These are phyloP conservation scores for Meganola albula DNA, from an alignment of 2,888 invertebrate genomes.

Conservation along the genomic window DNA sequence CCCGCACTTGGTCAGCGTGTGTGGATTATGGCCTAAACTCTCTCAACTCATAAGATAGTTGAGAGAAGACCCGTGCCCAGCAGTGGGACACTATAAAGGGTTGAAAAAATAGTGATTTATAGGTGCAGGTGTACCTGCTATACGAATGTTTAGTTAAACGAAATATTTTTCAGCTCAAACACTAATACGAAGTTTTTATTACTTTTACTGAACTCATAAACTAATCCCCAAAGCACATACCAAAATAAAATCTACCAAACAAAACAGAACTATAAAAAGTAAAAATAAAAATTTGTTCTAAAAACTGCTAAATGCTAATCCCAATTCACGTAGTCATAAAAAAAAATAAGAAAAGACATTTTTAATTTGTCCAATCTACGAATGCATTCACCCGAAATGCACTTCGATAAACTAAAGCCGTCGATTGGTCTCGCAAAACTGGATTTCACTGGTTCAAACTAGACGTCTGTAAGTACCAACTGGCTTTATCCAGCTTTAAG, in stretches of 20 bases:
- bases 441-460: conserved; percentile 27
- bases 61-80: too few relatives aligned
- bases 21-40: too few relatives aligned
- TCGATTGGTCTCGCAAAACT: conserved; percentile 28
- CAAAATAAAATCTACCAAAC: not conserved
- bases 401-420: conserved; percentile 29
- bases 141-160: too few relatives aligned
- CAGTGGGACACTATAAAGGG: too few relatives aligned
- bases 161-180: too few relatives aligned
- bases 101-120: too few relatives aligned
- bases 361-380: conserved; percentile 34
- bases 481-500: conserved; percentile 27
- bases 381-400: conserved; percentile 28
- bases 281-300: conserved; percentile 16
- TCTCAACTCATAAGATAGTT: too few relatives aligned
- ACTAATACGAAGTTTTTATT: too few relatives aligned
- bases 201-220: too few relatives aligned
- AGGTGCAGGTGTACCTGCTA: too few relatives aligned
- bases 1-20: too few relatives aligned
- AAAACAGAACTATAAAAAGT: conserved; percentile 6
- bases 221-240: too few relatives aligned
- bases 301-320: conserved; percentile 18
- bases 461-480: conserved; percentile 21
- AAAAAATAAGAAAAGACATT: conserved; percentile 27
- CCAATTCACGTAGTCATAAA: conserved; percentile 19